Base-by-base conservation (phyloP, 2,888 invertebrate genomes). In the Abscondita cerata region DNA sequence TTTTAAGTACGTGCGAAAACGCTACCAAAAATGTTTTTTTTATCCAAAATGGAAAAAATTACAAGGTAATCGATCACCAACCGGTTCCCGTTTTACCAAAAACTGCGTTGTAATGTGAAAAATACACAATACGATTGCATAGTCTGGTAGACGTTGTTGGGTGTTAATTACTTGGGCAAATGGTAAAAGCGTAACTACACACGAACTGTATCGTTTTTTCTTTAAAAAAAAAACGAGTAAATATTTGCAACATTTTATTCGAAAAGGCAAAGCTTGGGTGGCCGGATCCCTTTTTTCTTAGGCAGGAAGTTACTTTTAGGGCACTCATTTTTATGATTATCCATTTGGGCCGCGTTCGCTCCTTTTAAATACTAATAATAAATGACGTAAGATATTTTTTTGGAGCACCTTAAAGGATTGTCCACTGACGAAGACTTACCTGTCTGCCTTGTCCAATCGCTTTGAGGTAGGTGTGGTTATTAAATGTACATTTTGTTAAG, bases 11-110 rank as follows among this genome's bases (percentile, higher is more conserved):
- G 16, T 16, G 51, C 34, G 51, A 51, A 51, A 51, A 51, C 15
- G 51, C 51, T 51, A 51, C 51, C 51, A 51, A 36, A 48, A n/a
- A 48, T 13, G 2, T 9, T 13, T 18, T 15, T 33, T 25, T 48
- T 48, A 18, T 4, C n/a, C 6, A 51, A 25, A 9, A 18, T 31
- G 8, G 36, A 54, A 71, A 70, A 72, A 73, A 73, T 72, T 65
- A 72, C 70, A 72, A 73, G 70, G 71, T 68, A 73, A 75, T n/a
- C n/a, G n/a, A n/a, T 72, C 73, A 67, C 67, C 70, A 75, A 79
- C 79, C 77, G 77, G 78, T 78, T 78, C 74, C 64, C 68, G 69
- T 74, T 74, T 73, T 73, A 76, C 75, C 74, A 76, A 77, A 76
- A 75, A 75, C 75, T 75, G 70, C 70, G 62, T 52, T 71, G 72